Base-by-base conservation (phyloP, 2,797 vertebrate species). In the Melanotaenia trifasciata region DNA sequence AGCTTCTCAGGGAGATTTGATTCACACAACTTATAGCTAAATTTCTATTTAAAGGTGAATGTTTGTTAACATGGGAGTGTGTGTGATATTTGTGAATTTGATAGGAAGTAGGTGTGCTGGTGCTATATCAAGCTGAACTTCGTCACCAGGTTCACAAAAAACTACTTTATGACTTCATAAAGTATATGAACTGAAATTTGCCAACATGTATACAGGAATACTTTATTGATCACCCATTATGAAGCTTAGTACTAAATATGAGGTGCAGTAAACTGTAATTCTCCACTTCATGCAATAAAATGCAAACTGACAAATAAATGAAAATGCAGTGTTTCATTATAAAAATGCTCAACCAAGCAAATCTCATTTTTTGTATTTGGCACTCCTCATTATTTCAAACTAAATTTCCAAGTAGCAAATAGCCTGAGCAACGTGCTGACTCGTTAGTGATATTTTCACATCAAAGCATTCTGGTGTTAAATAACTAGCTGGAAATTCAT, bases 381-480 rank as follows among this genome's bases (percentile, higher is more conserved):
- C 61, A 64, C 43, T 62, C 40, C 3, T 53, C 4, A 53, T 53
- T 53, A 64, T 58, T 50, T 65, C 7, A 28, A 47, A 74, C 68
- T 18, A 64, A 8, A 61, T 53, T 56, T 60, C 5, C 16, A 47
- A 45, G 72, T 75, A 74, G 51, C 58, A 71, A 76, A 71, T 36
- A 72, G 40, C 74, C 43, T 5, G n/a, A 64, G 67, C 54, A 83
- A 76, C 62, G 11, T 62, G 69, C 78, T 80, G 70, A 87, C 32
- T 84, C 66, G 63, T 53, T 67, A 58, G 60, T 64, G 51, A 67
- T 72, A 71, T 77, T 84, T 73, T 47, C 66, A 69, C 74, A 82
- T 77, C 75, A 80, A 84, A 79, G 77, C 28, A 5, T 62, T 76
- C 4, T 61, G 22, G 28, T 36, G 38, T 74, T 70, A 78, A 77